These are phyloP conservation scores for Ianthella basta DNA, from an alignment of 37 sponge, comb jelly and placozoan species.

Conservation along the genomic window DNA sequence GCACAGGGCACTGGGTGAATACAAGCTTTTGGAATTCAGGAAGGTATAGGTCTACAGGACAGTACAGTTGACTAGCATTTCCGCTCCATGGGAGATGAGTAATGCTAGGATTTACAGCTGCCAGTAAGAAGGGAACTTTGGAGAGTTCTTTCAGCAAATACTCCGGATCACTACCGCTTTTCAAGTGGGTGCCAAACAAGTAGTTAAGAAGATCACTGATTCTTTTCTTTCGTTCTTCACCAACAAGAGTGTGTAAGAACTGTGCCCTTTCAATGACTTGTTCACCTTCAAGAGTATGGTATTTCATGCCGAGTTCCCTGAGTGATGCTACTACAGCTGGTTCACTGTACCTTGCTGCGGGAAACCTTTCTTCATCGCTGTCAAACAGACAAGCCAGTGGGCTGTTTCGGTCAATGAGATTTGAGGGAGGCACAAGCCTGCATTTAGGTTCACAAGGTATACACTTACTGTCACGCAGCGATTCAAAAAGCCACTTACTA, in stretches of 20 bases:
- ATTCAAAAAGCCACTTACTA: background rate
- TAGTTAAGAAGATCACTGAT: background rate
- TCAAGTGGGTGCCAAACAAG: background rate
- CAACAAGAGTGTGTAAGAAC: background rate
- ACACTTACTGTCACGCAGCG: conserved; percentile 13
- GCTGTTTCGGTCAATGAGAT: conserved; percentile 47
- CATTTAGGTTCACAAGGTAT: conserved; percentile 63
- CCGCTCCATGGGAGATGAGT: conserved; percentile 47
- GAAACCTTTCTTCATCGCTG: conserved; percentile 52
- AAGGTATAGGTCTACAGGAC: background rate
- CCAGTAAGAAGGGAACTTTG: conserved; percentile 52
- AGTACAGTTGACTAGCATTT: conserved; percentile 26
- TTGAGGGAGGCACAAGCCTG: background rate
- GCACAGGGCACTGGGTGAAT: conserved; percentile 31
- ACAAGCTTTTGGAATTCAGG: conserved; percentile 5
- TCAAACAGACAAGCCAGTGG: conserved; percentile 40
- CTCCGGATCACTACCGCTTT: background rate
- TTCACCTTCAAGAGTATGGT: conserved; percentile 19
- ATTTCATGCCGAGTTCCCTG: conserved; percentile 44
- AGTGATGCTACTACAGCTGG: conserved; percentile 1
- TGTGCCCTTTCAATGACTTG: conserved; percentile 54
- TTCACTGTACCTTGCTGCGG: conserved; percentile 12
- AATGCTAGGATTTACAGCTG: conserved; percentile 22
- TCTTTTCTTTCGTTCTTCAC: conserved; percentile 4
- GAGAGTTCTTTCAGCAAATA: background rate